phyloP scores from a whole-genome alignment of 2,888 invertebrate genomes.

The Ophioninae sp. region DNA sequence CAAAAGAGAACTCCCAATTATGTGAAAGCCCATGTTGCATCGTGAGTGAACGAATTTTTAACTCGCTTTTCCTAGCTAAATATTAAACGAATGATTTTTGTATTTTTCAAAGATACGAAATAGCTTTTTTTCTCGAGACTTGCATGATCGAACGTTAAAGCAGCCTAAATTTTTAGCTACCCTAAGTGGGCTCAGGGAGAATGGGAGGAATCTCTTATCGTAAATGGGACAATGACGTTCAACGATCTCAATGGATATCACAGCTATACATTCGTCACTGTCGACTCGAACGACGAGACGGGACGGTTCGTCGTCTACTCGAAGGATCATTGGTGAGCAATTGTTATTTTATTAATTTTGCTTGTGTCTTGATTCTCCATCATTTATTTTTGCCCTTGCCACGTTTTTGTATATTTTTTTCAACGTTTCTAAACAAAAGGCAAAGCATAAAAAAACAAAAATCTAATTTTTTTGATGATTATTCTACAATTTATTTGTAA shows the following conservation, averaged over 20 bases:
- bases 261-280: slow-evolving; percentile 81
- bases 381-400: not conserved
- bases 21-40: slow-evolving; percentile 76
- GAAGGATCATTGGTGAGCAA: slow-evolving; percentile 81
- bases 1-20: slow-evolving; percentile 77
- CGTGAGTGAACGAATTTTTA: slow-evolving; percentile 71
- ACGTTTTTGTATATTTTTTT: not conserved
- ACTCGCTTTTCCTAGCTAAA: not conserved
- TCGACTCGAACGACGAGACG: slow-evolving; percentile 79
- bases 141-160: not conserved
- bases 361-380: not conserved
- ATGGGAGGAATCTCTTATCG: slow-evolving; percentile 83
- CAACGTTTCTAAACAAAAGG: not conserved
- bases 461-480: no score
- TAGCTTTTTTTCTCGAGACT: not conserved
- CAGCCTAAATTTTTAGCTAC: slow-evolving; percentile 79
- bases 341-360: not conserved
- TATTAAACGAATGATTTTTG: not conserved
- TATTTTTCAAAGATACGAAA: not conserved
- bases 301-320: slow-evolving; percentile 81
- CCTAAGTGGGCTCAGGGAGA: slow-evolving; percentile 85
- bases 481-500: no score
- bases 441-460: no score
- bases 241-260: slow-evolving; percentile 81
- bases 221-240: slow-evolving; percentile 81